Percentiles rank a stretch among this genome's conserved stretches.
Conservation (phyloP, 2,113 vertebrate species). For the Apistogramma diplotaenia region DNA sequence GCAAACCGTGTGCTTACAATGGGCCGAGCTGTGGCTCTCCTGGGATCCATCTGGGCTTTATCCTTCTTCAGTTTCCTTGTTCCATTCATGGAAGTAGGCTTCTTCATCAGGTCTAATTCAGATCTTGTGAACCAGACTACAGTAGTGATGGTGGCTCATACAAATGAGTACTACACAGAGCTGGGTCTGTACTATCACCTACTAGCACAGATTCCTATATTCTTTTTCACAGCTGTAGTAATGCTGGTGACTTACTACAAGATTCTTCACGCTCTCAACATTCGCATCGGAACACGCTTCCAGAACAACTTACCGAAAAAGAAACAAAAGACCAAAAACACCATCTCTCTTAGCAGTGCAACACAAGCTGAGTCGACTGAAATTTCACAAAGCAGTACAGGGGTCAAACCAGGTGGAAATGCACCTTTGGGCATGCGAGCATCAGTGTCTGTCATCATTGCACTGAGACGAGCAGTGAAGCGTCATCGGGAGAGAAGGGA, state of each 20-base stretch:
- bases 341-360: constrained; percentile 81
- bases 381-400: constrained; percentile 82
- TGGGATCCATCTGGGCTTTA: constrained; percentile 90
- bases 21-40: constrained; percentile 86
- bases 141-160: constrained; percentile 79
- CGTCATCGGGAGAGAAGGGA: constrained; percentile 90
- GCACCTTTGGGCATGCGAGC: constrained; percentile 89
- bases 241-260: constrained; percentile 97
- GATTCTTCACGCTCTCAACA: constrained; percentile 96
- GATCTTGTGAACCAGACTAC: constrained; percentile 84
- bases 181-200: constrained; percentile 94
- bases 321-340: constrained; percentile 86
- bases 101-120: constrained; percentile 80
- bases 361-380: constrained; percentile 85
- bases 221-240: constrained; percentile 91
- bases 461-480: constrained; percentile 90
- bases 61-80: constrained; percentile 93
- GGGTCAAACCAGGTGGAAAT: constrained; percentile 75
- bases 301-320: constrained; percentile 85
- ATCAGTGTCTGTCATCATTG: constrained; percentile 95
- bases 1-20: constrained; percentile 92
- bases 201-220: constrained; percentile 93
- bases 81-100: constrained; percentile 94
- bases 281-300: constrained; percentile 92
- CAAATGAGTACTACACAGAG: constrained; percentile 87